Evolutionary conservation across 1,140 invertebrate species (phyloP), one percentile per base, ranked within the genome.

Genomic region (Lordiphosa clarofinis): DNA sequence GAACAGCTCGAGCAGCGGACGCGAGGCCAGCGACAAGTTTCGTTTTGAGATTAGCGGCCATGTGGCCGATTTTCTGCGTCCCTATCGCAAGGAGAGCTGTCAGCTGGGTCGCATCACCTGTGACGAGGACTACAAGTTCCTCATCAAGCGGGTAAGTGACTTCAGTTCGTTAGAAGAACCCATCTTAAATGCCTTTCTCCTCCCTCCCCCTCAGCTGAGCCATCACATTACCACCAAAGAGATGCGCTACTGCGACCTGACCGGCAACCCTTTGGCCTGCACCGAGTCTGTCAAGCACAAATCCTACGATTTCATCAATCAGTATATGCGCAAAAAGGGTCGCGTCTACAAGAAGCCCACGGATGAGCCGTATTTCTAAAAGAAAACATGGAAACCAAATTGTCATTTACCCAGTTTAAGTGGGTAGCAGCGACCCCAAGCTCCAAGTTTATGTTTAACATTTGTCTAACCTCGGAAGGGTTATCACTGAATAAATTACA

Each of bases 161-260:
- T 47, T 3, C 4, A 19, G 1, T 19, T 12, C 4, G 1, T 8
- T 15, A 7, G 0, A 13, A 15, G 4, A 8, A 6, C 12, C 6
- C 0, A 39, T 0, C 12, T 13, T 15, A 9, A 47, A 6, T 33
- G 11, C 2, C 0, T 46, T 11, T 48, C 4, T 4, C 8, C 21
- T 36, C 10, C 1, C 1, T 28, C 19, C 7, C 43, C 15, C 1
- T 15, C 15, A 98, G 97, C 90, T 99, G 15, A 99, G 97, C 1
- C 96, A 98, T 90, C 96, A 97, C 89, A 96, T 99, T n/a, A 94
- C 98, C 92, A 92, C 96, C 42, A 99, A 99, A 90, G 97, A 99
- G 89, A 89, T 98, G 84, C 97, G 97, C 82, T 96, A 98, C 81
- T 97, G 96, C 78, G 93, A 94, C 53, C 94, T 93, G 50, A 94